A percentile compares a stretch with the other conserved stretches of the same genome.
Evolutionary conservation across 2,113 vertebrate species (phyloP).

Genomic region (Colius striatus): DNA sequence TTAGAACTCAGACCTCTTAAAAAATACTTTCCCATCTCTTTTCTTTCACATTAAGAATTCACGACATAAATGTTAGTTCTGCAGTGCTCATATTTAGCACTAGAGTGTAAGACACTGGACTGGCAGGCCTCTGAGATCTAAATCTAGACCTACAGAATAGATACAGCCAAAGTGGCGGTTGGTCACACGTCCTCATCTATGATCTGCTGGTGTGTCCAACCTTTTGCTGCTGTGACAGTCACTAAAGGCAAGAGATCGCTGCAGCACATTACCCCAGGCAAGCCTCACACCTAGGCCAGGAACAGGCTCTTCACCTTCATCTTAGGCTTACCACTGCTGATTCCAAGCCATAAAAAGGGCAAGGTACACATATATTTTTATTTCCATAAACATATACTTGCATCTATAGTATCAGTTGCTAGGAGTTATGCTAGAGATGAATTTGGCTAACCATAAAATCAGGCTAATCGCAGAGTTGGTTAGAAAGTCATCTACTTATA

Average conservation of each 20-base stretch:
- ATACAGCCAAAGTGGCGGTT: not conserved
- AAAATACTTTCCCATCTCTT: not conserved
- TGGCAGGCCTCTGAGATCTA: not conserved
- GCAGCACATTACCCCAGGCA: not conserved
- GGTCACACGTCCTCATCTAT: not conserved
- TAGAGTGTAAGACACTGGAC: not conserved
- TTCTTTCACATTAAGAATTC: not conserved
- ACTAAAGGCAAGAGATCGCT: not conserved
- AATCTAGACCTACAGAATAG: not conserved
- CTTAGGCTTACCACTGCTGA: not conserved
- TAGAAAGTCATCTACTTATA: not conserved
- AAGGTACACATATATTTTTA: not conserved
- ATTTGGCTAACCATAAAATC: not conserved
- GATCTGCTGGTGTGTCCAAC: not conserved
- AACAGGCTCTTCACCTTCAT: not conserved
- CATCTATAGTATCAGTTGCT: not conserved
- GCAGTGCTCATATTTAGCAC: conserved; percentile 8
- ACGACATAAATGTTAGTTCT: not conserved
- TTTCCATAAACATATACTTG: not conserved
- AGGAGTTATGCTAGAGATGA: not conserved
- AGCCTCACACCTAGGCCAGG: not conserved
- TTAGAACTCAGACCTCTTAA: not conserved
- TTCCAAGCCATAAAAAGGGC: not conserved
- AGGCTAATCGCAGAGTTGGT: not conserved
- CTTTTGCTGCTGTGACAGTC: not conserved